phyloP scores from a whole-genome alignment of 2,797 vertebrate species.

The Ispidina picta region DNA sequence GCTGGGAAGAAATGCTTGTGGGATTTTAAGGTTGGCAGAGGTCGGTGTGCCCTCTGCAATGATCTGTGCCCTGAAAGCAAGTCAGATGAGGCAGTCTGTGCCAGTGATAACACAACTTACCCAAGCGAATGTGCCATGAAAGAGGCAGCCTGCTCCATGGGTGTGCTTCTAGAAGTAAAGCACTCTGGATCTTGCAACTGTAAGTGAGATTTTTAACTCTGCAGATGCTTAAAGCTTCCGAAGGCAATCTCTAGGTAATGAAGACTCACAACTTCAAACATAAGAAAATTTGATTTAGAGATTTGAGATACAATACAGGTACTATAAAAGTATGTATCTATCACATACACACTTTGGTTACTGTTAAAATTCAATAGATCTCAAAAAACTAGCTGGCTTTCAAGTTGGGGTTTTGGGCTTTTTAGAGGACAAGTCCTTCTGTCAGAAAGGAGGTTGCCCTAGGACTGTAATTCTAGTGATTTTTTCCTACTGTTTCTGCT shows the following conservation, averaged over 20 bases:
- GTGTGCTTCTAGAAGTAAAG: slow-evolving; percentile 95
- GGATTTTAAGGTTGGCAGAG: slow-evolving; percentile 92
- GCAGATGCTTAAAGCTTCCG: slow-evolving; percentile 83
- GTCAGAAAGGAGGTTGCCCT: slow-evolving; percentile 62
- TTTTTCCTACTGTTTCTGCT: slow-evolving; percentile 67
- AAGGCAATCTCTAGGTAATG: slow-evolving; percentile 74
- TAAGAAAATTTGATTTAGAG: slow-evolving; percentile 58
- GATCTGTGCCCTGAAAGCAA: slow-evolving; percentile 91
- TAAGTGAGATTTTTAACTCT: slow-evolving; percentile 89
- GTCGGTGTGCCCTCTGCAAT: slow-evolving; percentile 91
- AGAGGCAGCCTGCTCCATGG: slow-evolving; percentile 93
- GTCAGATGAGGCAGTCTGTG: slow-evolving; percentile 93
- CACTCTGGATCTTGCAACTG: slow-evolving; percentile 99
- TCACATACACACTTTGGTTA: slow-evolving; percentile 42
- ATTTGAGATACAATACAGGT: slow-evolving; percentile 15
- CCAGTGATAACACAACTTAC: slow-evolving; percentile 97
- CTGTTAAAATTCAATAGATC: slow-evolving; percentile 58
- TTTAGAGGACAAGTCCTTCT: slow-evolving; percentile 53
- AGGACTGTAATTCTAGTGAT: slow-evolving; percentile 50
- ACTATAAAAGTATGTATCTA: slow-evolving; percentile 39
- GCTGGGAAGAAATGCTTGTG: slow-evolving; percentile 94
- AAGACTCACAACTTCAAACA: slow-evolving; percentile 60
- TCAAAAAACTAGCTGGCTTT: slow-evolving; percentile 35
- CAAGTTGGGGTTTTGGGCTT: slow-evolving; percentile 44
- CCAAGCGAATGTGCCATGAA: slow-evolving; percentile 97